These are phyloP conservation scores for Ennomos quercinarius DNA, from an alignment of 2,888 invertebrate species.

Conservation along the genomic window DNA sequence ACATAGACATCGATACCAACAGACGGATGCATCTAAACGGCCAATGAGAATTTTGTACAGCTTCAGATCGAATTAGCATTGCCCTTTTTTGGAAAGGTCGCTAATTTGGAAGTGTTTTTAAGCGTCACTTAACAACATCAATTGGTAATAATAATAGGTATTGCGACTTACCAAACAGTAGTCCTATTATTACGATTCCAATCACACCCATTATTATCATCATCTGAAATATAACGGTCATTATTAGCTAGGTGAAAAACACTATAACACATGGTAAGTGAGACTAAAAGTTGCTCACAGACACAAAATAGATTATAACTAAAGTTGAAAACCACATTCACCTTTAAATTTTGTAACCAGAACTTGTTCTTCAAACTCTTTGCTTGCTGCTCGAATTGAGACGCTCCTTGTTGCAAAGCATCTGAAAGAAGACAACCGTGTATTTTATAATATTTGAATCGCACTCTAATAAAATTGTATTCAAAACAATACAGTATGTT, in stretches of 20 bases:
- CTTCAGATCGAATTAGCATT: not conserved
- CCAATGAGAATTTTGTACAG: slow-evolving; percentile 25
- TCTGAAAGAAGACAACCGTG: slow-evolving; percentile 83
- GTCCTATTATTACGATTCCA: slow-evolving; percentile 92
- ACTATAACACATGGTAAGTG: too few relatives aligned
- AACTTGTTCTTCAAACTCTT: slow-evolving; percentile 98
- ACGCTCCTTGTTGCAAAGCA: slow-evolving; percentile 96
- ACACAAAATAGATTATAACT: too few relatives aligned
- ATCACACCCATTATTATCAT: slow-evolving; percentile 96
- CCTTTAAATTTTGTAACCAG: slow-evolving; percentile 99
- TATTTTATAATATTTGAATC: too few relatives aligned
- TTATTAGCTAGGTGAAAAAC: not conserved
- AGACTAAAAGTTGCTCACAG: too few relatives aligned
- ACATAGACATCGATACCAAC: slow-evolving; percentile 26
- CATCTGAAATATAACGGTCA: slow-evolving; percentile 86
- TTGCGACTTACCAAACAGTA: slow-evolving; percentile 93
- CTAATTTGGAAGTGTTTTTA: slow-evolving; percentile 16
- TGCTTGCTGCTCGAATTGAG: slow-evolving; percentile 98
- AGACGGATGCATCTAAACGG: slow-evolving; percentile 24
- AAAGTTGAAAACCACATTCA: slow-evolving; percentile 58
- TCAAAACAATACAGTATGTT: too few relatives aligned
- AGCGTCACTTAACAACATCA: slow-evolving; percentile 52
- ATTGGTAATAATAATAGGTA: slow-evolving; percentile 45
- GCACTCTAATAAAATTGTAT: too few relatives aligned
- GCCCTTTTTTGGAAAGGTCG: not conserved